Evolutionary conservation across 2,113 vertebrate genomes (phyloP), one percentile per base, ranked within the genome.

Genomic region (Astatoreochromis straeleni): DNA sequence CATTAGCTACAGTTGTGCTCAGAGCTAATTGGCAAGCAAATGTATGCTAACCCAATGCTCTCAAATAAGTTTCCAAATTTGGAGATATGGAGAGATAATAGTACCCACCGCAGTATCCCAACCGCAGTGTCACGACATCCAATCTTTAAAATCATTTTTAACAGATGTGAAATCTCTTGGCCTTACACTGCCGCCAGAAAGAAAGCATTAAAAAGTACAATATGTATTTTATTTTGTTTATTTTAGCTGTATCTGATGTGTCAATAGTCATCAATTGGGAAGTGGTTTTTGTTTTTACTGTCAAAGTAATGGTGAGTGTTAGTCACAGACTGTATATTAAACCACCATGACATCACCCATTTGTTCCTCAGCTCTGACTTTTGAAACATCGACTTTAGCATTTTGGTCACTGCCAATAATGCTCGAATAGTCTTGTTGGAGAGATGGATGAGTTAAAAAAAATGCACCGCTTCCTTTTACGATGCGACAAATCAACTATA

Each of bases 111-210:
- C 4, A 65, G 33, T 38, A 65, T 38, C 11, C 60, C 33, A 13
- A 65, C 0, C 0, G 0, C 19, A 65, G 60, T 0, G 0, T 65
- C 19, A 65, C 0, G 0, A 1, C n/a, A 42, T 1, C 0, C 0
- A 42, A 5, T 38, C 33, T 68, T 68, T 21, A 68, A 68, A 38
- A 68, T 0, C 0, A 21, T 38, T 68, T 38, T 13, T 13, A 38
- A 68, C 33, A 68, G 33, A 21, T 68, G 60, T 65, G 1, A 38
- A 68, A 17, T 45, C 68, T 0, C 2, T 45, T 24, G 13, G 8
- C 68, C 40, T 17, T 26, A 73, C 68, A 73, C 0, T 73, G 5
- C 21, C 5, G 0, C 21, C 40, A 45, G 13, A 10, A 73, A 26
- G 68, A 45, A 17, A 29, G 40, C 68, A 73, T 16, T 26, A 1